Base-by-base conservation (phyloP, 2,797 vertebrate species). In the Anolis apletophallus region DNA sequence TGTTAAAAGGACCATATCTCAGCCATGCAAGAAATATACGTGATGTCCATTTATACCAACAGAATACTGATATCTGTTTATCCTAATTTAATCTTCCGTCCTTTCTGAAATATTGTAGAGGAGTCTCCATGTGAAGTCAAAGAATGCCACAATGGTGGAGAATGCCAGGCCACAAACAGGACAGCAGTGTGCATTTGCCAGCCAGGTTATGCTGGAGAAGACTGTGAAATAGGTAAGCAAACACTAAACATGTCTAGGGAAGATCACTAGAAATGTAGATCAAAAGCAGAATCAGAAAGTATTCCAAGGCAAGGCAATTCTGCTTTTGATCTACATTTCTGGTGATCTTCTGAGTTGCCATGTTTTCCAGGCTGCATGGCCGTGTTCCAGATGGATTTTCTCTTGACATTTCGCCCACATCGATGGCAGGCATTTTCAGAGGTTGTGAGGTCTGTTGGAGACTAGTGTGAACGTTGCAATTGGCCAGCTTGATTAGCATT, bases 191-290 rank as follows among this genome's bases (percentile, higher is more conserved):
- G 97, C 12, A 34, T 93, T 46, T 97, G 96, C 91, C 95, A 84
- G 40, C 86, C 81, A 0, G 96, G 96, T 55, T 97, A 95, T 85
- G 94, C 82, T 0, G 97, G 96, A 3, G 8, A 23, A 0, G 84
- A 93, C 86, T 97, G 97, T 14, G 95, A 97, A 89, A 95, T 90
- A 29, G 96, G 96, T 97, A 87, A 86, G 96, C 46, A 40, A 55
- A 54, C 29, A 74, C 29, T 36, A 29, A 67, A 12, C 17, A 57
- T n/a, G 3, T 72, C 40, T 36, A 34, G 12, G 40, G n/a, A 34
- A 72, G 52, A 61, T 50, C 85, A 10, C 9, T 52, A 52, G 46
- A 64, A n/a, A 76, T 34, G 21, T 26, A 29, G 34, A 12, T 34
- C 10, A n/a, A 36, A 59, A 55, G 34, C 10, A 5, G 26, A 61